These are phyloP conservation scores for Cryptoblepharus egeriae DNA, from an alignment of 2,797 vertebrate species.

Conservation along the genomic window DNA sequence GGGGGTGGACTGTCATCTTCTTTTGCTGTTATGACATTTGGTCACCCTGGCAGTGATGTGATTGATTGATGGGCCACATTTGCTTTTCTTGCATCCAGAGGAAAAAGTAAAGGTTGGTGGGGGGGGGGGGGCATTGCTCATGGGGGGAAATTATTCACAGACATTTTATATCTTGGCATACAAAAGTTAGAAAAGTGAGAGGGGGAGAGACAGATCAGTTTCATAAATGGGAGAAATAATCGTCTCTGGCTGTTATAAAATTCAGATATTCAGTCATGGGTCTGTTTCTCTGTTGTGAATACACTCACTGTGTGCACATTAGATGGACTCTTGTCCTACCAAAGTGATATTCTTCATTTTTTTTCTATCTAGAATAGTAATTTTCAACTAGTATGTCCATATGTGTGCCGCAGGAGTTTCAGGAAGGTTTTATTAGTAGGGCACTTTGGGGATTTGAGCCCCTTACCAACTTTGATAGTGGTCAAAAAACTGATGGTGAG, in stretches of 20 bases:
- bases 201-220: constrained; percentile 9
- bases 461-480: no score
- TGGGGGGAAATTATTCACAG: background rate
- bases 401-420: no score
- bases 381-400: no score
- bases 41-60: no score
- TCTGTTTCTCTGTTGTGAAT: constrained; percentile 37
- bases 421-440: no score
- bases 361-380: constrained; percentile 11
- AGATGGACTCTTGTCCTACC: constrained; percentile 52
- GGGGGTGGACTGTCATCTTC: no score
- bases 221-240: constrained; percentile 4
- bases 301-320: constrained; percentile 55
- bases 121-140: background rate
- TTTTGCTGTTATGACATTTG: no score
- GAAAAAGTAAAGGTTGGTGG: background rate
- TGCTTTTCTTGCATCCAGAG: background rate
- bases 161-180: background rate
- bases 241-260: background rate
- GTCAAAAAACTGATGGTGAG: no score
- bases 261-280: constrained; percentile 55
- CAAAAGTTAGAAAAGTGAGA: background rate
- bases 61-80: background rate
- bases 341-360: constrained; percentile 30
- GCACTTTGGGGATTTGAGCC: no score